Base-by-base conservation (phyloP, 2,113 vertebrate species). In the Etheostoma cragini region DNA sequence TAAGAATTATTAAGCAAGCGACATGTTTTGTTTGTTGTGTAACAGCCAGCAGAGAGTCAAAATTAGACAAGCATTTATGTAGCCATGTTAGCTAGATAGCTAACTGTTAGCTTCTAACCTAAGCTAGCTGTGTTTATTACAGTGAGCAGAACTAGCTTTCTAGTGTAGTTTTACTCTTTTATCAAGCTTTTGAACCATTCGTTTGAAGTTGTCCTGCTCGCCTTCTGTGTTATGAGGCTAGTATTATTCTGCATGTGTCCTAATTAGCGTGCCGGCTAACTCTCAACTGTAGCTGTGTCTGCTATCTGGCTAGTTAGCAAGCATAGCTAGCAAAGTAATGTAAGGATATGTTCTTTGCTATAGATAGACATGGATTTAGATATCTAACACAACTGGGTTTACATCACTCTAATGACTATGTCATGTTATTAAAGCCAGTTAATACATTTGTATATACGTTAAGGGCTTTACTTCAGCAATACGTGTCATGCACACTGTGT, bases 101-200 rank as follows among this genome's bases (percentile, higher is more conserved):
- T 38, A 78, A 60, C 74, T 38, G 84, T 58, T 87, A 80, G 86
- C 77, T 1, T 72, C 78, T 72, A 77, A 33, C 64, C 15, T n/a
- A 42, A 78, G 65, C 71, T 15, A 78, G 65, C 71, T 15, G 53
- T 12, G 57, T 56, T 60, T 74, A 38, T 21, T 13, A 30, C 50
- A 50, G 22, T 30, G 30, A 52, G 42, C 45, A 22, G 45, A 12
- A 16, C 0, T 33, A 17, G 6, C 52, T 67, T 3, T 10, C 1
- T 8, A 13, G 17, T 49, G 38, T 52, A 1, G 2, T 1, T 56
- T 49, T 4, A 17, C 17, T 12, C 19, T 1, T 13, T 16, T 61
- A 17, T 22, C 5, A 19, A 45, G 7, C 13, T 21, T 14, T 3
- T 19, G 13, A 52, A 35, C 6, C 3, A 3, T 15, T 14, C 1